Evolutionary conservation across 2,797 vertebrate genomes (phyloP).

Genomic region (Coilia nasus): DNA sequence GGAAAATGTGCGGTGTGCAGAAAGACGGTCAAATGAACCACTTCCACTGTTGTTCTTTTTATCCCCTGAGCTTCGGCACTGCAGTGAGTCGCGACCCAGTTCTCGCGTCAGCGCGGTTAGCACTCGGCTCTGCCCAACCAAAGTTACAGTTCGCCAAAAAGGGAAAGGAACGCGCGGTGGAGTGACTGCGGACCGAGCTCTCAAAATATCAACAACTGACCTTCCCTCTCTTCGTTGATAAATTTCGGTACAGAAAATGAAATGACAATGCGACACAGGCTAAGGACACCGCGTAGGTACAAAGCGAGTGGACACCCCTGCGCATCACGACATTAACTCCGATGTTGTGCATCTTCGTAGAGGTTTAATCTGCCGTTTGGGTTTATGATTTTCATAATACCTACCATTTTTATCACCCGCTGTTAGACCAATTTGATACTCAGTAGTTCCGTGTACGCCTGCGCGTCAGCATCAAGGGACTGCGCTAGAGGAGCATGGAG

Average conservation of each 20-base stretch:
- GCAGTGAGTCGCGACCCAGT: slow-evolving; percentile 56
- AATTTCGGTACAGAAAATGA: slow-evolving; percentile 56
- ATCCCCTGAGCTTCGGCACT: slow-evolving; percentile 20
- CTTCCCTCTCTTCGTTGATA: slow-evolving; percentile 71
- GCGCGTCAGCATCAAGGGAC: slow-evolving; percentile 68
- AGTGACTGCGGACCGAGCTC: slow-evolving; percentile 66
- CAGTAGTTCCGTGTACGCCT: slow-evolving; percentile 75
- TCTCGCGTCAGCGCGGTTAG: slow-evolving; percentile 29
- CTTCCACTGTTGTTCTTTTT: slow-evolving; percentile 37
- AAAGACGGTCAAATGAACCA: slow-evolving; percentile 15
- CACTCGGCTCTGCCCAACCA: slow-evolving; percentile 46
- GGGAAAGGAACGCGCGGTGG: slow-evolving; percentile 76
- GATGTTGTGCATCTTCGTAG: slow-evolving; percentile 42
- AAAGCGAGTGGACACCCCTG: slow-evolving; percentile 28
- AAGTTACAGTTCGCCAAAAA: slow-evolving; percentile 57
- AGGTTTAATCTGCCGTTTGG: slow-evolving; percentile 58
- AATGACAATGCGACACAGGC: slow-evolving; percentile 54
- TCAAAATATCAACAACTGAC: slow-evolving; percentile 85
- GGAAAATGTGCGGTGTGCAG: slow-evolving; percentile 12
- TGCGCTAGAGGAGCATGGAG: slow-evolving; percentile 61
- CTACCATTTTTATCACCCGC: slow-evolving; percentile 93
- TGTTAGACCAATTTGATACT: slow-evolving; percentile 84
- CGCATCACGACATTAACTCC: slow-evolving; percentile 29
- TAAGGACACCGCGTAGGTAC: slow-evolving; percentile 44
- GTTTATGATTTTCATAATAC: slow-evolving; percentile 78